Base-by-base conservation (phyloP, 2,113 vertebrate species). In the Corythaeola cristata region DNA sequence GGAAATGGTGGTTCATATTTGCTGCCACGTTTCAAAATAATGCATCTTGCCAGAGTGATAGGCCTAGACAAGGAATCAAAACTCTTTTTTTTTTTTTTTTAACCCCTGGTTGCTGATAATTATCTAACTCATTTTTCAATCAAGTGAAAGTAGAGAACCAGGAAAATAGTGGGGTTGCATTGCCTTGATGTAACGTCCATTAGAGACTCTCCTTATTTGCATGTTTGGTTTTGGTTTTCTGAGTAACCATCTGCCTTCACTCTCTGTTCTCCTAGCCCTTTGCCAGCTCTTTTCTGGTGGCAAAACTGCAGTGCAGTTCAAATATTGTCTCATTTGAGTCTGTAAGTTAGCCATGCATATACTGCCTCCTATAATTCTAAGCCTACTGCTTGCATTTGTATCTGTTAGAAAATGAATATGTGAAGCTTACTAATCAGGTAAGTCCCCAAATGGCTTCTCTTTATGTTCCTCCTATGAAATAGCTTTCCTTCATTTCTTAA, bases 401-500 rank as follows among this genome's bases (percentile, higher is more conserved):
- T 50, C 73, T 83, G 52, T 50, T 94, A 58, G 63, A 52, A 87
- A 93, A 95, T 39, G 27, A 53, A 8, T 64, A 35, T 52, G n/a
- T 52, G 50, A 93, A 50, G 71, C 60, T 89, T 52, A 27, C 58
- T 82, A 59, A 86, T 86, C 74, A 92, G 78, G 27, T 92, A 93
- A 62, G 39, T 78, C 55, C 52, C 76, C 59, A 83, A 30, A 89
- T 60, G 63, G 27, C 45, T 94, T 89, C 63, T 91, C 55, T 90
- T 91, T 91, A 85, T 59, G 32, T 69, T 94, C 28, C 16, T 83
- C 21, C 37, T 77, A 56, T 53, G 88, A 86, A 94, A 85, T 91
- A 80, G 23, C 73, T 86, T 85, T 90, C 74, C 44, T 93, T 35
- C 67, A 71, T 96, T 92, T 93, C 74, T 91, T 86, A 85, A 89